These are phyloP conservation scores for Trichogramma dendrolimi DNA, from an alignment of 2,888 invertebrate species.

Conservation along the genomic window DNA sequence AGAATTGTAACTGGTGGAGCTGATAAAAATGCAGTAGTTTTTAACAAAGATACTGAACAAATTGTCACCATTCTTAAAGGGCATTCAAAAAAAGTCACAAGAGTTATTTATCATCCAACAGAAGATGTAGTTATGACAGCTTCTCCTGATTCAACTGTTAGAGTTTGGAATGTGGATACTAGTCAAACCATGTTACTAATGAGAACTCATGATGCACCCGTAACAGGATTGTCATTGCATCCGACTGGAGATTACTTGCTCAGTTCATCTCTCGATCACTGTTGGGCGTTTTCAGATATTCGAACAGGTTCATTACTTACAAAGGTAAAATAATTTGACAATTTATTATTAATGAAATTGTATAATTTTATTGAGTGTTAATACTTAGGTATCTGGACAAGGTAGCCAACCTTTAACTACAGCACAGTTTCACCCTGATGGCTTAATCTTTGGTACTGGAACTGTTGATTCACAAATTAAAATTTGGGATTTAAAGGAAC, in stretches of 20 bases:
- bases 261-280: constrained; percentile 88
- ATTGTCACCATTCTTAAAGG: constrained; percentile 89
- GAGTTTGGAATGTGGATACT: constrained; percentile 92
- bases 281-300: constrained; percentile 99
- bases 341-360: not conserved
- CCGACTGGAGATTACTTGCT: constrained; percentile 97
- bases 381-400: constrained; percentile 50
- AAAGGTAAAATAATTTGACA: constrained; percentile 60
- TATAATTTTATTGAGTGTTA: not conserved
- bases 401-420: constrained; percentile 70
- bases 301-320: constrained; percentile 86
- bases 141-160: constrained; percentile 89
- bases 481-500: constrained; percentile 99
- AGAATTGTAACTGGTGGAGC: constrained; percentile 95
- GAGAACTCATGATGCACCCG: constrained; percentile 88
- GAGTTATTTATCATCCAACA: constrained; percentile 95
- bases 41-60: constrained; percentile 97
- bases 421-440: constrained; percentile 98
- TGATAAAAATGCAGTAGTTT: constrained; percentile 96
- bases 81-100: constrained; percentile 88
- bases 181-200: constrained; percentile 78
- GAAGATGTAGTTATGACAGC: constrained; percentile 93
- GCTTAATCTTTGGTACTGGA: constrained; percentile 96
- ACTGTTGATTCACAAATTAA: constrained; percentile 92
- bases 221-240: constrained; percentile 94